A percentile compares a stretch with the other conserved stretches of the same genome.
These are phyloP conservation scores for Belonocnema kinseyi DNA, from an alignment of 1,140 invertebrate species.

Conservation along the genomic window DNA sequence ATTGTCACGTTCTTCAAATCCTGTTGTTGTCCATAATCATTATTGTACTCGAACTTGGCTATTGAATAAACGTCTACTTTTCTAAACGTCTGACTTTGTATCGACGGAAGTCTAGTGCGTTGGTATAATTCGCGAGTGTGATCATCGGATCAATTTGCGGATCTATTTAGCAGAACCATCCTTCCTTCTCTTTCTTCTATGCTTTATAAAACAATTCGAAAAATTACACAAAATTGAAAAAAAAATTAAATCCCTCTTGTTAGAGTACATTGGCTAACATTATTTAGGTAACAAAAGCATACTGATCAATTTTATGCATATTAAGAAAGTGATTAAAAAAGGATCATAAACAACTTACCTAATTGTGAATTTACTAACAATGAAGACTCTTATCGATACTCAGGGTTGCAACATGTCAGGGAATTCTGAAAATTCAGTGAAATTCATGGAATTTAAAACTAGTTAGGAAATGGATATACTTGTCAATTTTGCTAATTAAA, in stretches of 20 bases:
- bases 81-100: slow-evolving; percentile 50
- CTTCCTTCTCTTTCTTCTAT: slow-evolving; percentile 31
- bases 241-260: background rate
- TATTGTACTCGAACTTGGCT: slow-evolving; percentile 61
- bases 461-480: too few species aligned
- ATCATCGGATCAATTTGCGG: slow-evolving; percentile 1
- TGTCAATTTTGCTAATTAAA: too few species aligned
- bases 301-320: too few species aligned
- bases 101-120: slow-evolving; percentile 34
- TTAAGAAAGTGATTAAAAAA: too few species aligned
- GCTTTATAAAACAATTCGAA: slow-evolving; percentile 6
- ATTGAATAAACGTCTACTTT: slow-evolving; percentile 68
- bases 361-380: too few species aligned
- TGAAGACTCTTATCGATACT: too few species aligned
- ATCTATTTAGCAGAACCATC: background rate
- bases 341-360: too few species aligned
- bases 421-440: too few species aligned
- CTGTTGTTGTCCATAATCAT: slow-evolving; percentile 60
- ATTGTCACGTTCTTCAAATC: slow-evolving; percentile 42
- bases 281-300: too few species aligned
- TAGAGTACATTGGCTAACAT: too few species aligned
- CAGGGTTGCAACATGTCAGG: too few species aligned
- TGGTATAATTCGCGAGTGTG: slow-evolving; percentile 1
- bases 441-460: too few species aligned
- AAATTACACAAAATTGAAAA: background rate